These are phyloP conservation scores for Dinomys branickii DNA, from an alignment of 2,113 vertebrate genomes.

Conservation along the genomic window DNA sequence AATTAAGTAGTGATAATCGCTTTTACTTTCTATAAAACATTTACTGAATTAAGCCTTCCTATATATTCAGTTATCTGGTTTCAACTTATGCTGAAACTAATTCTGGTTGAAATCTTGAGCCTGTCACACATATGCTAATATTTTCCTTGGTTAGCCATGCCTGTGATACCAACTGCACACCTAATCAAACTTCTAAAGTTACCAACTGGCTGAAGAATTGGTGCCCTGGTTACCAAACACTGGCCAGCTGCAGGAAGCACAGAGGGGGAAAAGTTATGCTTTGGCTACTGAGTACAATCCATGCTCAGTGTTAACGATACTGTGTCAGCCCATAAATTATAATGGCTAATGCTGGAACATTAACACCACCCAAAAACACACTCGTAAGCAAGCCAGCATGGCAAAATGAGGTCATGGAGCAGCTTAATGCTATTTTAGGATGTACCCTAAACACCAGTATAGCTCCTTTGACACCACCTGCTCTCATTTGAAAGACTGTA, in stretches of 20 bases:
- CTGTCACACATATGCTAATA: constrained; percentile 39
- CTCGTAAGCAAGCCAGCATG: constrained; percentile 44
- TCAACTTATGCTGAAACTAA: constrained; percentile 55
- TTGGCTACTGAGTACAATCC: constrained; percentile 65
- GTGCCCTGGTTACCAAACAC: constrained; percentile 69
- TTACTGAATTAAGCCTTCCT: constrained; percentile 22
- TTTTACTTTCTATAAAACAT: constrained; percentile 37
- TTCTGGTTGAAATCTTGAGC: constrained; percentile 60
- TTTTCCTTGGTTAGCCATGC: constrained; percentile 52
- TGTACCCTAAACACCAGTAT: constrained; percentile 39
- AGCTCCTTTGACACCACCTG: constrained; percentile 74
- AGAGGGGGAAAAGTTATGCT: constrained; percentile 37
- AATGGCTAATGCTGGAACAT: constrained; percentile 67
- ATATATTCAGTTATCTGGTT: constrained; percentile 41
- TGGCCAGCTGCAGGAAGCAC: constrained; percentile 52
- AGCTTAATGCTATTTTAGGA: constrained; percentile 76
- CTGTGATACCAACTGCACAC: constrained; percentile 52
- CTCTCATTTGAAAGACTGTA: constrained; percentile 72
- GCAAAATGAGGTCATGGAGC: constrained; percentile 67
- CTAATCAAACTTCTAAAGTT: constrained; percentile 63
- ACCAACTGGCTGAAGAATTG: constrained; percentile 53
- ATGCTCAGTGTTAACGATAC: constrained; percentile 61
- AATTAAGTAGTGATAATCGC: not conserved
- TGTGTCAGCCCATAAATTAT: constrained; percentile 69
- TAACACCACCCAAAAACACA: constrained; percentile 69